These are phyloP conservation scores for Mimas tiliae DNA, from an alignment of 2,888 invertebrate genomes.

Conservation along the genomic window DNA sequence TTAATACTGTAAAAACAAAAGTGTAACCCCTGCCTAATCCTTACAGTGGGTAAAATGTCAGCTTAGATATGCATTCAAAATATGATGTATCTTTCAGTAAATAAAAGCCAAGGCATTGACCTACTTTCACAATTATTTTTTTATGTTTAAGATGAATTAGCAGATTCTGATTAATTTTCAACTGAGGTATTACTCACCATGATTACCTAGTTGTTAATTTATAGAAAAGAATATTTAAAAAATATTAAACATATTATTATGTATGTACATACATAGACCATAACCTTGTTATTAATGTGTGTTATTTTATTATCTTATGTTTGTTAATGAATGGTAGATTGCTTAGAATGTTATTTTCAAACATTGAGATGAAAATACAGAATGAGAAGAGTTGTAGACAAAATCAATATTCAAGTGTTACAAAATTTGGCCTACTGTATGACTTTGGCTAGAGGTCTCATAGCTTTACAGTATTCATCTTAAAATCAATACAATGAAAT, in stretches of 20 bases:
- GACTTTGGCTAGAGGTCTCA: too few relatives aligned
- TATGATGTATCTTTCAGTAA: background rate
- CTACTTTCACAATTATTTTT: conserved; percentile 11
- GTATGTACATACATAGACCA: background rate
- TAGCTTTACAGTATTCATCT: background rate
- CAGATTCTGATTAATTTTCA: too few relatives aligned
- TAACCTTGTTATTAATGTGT: background rate
- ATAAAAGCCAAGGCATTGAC: conserved; percentile 6
- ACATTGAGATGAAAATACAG: too few relatives aligned
- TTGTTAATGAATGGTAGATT: too few relatives aligned
- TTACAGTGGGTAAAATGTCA: background rate
- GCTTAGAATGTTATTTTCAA: too few relatives aligned
- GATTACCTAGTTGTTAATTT: too few relatives aligned
- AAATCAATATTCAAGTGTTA: too few relatives aligned
- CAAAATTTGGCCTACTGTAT: too few relatives aligned
- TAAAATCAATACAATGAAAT: background rate
- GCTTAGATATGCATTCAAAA: background rate
- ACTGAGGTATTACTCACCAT: too few relatives aligned
- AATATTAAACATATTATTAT: background rate
- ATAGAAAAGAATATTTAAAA: too few relatives aligned
- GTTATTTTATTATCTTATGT: background rate
- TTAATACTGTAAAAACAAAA: conserved; percentile 37
- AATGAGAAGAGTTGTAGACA: too few relatives aligned
- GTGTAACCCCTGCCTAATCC: conserved; percentile 8
- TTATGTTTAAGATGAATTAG: too few relatives aligned